Base-by-base conservation (phyloP, 1,140 invertebrate genomes). In the Sogatella furcifera region DNA sequence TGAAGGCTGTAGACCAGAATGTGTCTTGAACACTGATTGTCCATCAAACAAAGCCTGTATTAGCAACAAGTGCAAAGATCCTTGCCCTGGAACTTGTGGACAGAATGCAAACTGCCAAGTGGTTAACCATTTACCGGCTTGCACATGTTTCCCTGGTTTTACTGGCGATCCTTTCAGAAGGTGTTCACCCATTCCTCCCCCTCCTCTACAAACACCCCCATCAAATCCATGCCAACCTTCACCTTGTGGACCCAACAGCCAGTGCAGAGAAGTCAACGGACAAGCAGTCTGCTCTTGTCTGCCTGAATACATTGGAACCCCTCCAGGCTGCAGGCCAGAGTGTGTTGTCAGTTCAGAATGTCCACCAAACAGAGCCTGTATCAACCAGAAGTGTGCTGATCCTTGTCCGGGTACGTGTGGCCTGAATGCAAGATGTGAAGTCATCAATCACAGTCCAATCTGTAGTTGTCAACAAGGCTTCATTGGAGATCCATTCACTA, bases 361-460 rank as follows among this genome's bases (percentile, higher is more conserved):
- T 74, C 73, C 81, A 46, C 70, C 77, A 11, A 81, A 80, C 60
- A 80, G 82, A 68, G 85, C 86, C 1, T 91, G 88, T 69, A 77
- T 88, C 17, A 85, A 87, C 71, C 80, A 88, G 67, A 88, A 86
- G 75, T 92, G 89, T 69, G 75, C 79, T 38, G 83, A 91, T 69
- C 88, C 88, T n/a, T 92, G 89, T 63, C 78, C 80, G 13, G 85
- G 86, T 58, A 80, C 82, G 13, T 93, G 90, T 72, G 89, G 89
- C 9, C 71, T 80, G 10, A 81, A 83, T 67, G 82, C 87, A 0
- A 78, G 81, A 52, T 90, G 88, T 68, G 77, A 81, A 66, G 83
- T 86, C 4, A 72, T 81, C 4, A 81, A 82, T 65, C 81, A 83
- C 61, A 82, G 81, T 65, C 80, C 82, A 15, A 79, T 81, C 61